A percentile compares a stretch with the other conserved stretches of the same genome.
Evolutionary conservation across 92 coral and sea anemone genomes (phyloP).

Genomic region (Umimayanthus kanabou): DNA sequence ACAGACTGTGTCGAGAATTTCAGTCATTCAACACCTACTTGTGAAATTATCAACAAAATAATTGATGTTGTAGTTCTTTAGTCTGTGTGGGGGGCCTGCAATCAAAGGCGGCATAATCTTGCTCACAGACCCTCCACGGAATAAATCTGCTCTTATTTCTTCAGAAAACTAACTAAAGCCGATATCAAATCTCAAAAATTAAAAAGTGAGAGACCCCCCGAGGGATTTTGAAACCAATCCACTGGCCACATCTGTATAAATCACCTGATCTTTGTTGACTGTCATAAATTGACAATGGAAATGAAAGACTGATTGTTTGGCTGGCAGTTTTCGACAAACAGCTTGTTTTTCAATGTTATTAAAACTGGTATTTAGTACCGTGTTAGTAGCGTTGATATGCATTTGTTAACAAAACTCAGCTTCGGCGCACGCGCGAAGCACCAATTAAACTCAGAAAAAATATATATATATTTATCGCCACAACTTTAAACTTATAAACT

Average conservation of each 20-base stretch:
- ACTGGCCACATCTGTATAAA: background rate
- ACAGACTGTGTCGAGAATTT: background rate
- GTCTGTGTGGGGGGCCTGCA: constrained; percentile 30
- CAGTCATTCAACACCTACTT: constrained; percentile 1
- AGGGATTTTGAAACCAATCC: background rate
- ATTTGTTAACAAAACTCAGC: too few species aligned
- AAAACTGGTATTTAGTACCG: constrained; percentile 4
- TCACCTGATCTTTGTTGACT: background rate
- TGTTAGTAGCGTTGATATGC: background rate
- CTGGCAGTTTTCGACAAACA: background rate
- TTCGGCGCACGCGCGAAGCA: too few species aligned
- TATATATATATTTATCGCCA: too few species aligned
- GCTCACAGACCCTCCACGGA: background rate
- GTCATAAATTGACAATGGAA: background rate
- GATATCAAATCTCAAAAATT: constrained; percentile 28
- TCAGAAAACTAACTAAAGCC: constrained; percentile 5
- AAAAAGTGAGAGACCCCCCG: constrained; percentile 12
- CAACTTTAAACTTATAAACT: too few species aligned
- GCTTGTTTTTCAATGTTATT: background rate
- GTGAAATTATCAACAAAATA: constrained; percentile 5
- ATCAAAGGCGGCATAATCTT: constrained; percentile 19
- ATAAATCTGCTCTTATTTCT: constrained; percentile 23
- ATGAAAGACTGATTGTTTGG: background rate
- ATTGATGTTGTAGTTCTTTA: background rate
- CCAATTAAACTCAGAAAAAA: too few species aligned